Evolutionary conservation across 1,140 invertebrate species (phyloP), one percentile per base, ranked within the genome.

Genomic region (Bathynomus jamesi): DNA sequence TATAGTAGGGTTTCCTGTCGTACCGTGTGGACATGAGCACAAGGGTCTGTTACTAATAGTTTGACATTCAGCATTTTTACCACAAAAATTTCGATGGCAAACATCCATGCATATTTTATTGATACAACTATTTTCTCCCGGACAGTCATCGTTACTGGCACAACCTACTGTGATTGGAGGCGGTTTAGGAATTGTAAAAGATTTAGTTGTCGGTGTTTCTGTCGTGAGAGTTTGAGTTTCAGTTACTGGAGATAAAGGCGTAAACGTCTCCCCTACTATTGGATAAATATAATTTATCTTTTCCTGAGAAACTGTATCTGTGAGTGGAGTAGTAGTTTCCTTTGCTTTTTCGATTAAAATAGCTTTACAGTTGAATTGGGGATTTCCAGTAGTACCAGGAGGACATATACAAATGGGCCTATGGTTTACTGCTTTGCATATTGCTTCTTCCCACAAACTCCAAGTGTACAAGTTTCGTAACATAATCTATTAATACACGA

Each of bases 401-500:
- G 76, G 63, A 74, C 78, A 79, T n/a, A 69, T 17, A 67, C 78
- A 79, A 3, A 76, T 70, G 29, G 78, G 72, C 11, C 77, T 31
- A 69, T 79, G 78, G n/a, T 62, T 13, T 17, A 71, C 29, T 30
- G 75, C 72, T 29, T 76, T 60, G 64, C 78, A 79, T 11, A 77
- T 64, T 29, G 78, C 74, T 76, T 70, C 29, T 73, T 46, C 24
- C 78, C 78, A 75, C 78, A 79, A n/a, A 89, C 80, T 63, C 82
- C 84, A 76, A 91, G 89, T 21, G 84, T 81, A 10, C 88, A 79
- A 78, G 78, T 80, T 69, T 86, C 82, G 67, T 84, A 88, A 83
- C 94, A 96, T 81, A 89, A 85, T 80, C 86, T 86, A 80, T 88
- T 90, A 82, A 93, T 88, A 86, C 94, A 96, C 80, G 91, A 90